Evolutionary conservation across 2,888 invertebrate genomes (phyloP).

Genomic region (Brassicogethes aeneus): DNA sequence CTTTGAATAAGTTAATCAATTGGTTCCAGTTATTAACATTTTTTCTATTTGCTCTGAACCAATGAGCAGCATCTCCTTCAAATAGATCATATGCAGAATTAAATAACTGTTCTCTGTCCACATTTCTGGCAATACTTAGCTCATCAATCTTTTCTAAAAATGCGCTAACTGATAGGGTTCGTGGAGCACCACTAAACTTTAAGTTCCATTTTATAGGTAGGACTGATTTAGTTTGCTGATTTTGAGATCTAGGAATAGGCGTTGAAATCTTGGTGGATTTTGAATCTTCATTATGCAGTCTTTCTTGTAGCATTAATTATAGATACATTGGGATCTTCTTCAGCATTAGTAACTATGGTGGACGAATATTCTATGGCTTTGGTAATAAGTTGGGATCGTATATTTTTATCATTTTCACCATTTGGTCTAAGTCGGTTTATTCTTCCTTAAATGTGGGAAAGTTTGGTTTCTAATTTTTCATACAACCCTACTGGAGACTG

Average conservation of each 20-base stretch:
- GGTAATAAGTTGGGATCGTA: constrained; percentile 4
- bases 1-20: neutral
- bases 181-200: constrained; percentile 6
- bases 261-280: no score
- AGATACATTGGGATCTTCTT: no score
- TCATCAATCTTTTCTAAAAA: constrained; percentile 3
- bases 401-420: neutral
- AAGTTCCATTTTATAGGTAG: constrained; percentile 7
- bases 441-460: constrained; percentile 3
- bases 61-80: neutral
- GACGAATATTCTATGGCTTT: neutral
- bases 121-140: neutral
- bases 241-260: no score
- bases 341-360: no score
- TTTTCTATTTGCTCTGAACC: neutral
- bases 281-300: no score
- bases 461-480: no score
- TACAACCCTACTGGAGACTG: no score
- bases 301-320: no score
- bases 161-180: constrained; percentile 6
- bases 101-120: constrained; percentile 1
- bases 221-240: constrained; percentile 4
- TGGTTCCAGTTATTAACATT: neutral
- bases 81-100: constrained; percentile 2
- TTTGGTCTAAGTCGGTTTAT: constrained; percentile 4